Conservation (phyloP, 1,140 invertebrate species). For the Danaus melanippus region DNA sequence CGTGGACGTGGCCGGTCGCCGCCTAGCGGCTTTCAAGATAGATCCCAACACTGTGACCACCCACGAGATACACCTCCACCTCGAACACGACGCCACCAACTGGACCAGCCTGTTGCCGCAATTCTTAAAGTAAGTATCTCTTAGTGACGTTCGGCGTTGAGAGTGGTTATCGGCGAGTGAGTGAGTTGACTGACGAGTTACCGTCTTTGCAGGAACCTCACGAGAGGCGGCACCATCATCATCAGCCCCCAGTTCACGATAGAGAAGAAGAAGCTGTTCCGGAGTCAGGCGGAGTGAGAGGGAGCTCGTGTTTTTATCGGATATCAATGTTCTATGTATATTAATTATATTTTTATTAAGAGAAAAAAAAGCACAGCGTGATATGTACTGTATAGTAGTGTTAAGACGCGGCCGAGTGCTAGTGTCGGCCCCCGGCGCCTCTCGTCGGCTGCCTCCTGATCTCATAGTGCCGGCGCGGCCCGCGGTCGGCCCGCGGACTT, state of each 20-base stretch:
- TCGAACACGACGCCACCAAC: slow-evolving; percentile 84
- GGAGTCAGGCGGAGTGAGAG: slow-evolving; percentile 74
- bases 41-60: slow-evolving; percentile 88
- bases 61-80: slow-evolving; percentile 87
- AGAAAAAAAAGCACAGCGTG: slow-evolving; percentile 68
- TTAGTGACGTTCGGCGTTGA: neutral
- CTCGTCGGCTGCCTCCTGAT: slow-evolving; percentile 34
- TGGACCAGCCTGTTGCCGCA: slow-evolving; percentile 88
- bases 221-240: slow-evolving; percentile 85
- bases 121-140: slow-evolving; percentile 84
- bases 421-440: no score
- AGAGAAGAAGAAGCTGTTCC: slow-evolving; percentile 90
- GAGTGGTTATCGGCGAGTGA: neutral
- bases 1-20: slow-evolving; percentile 80
- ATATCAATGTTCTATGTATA: slow-evolving; percentile 72
- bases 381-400: slow-evolving; percentile 69
- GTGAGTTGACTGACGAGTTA: slow-evolving; percentile 25
- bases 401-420: slow-evolving; percentile 36
- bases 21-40: slow-evolving; percentile 81
- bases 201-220: slow-evolving; percentile 79
- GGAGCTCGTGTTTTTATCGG: slow-evolving; percentile 28
- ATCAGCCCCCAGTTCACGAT: slow-evolving; percentile 87
- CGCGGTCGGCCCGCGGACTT: no score
- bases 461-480: slow-evolving; percentile 14
- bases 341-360: slow-evolving; percentile 71